Percentiles rank a stretch among this genome's conserved stretches.
phyloP scores from a whole-genome alignment of 2,888 invertebrate genomes.

The Orthosia cruda region DNA sequence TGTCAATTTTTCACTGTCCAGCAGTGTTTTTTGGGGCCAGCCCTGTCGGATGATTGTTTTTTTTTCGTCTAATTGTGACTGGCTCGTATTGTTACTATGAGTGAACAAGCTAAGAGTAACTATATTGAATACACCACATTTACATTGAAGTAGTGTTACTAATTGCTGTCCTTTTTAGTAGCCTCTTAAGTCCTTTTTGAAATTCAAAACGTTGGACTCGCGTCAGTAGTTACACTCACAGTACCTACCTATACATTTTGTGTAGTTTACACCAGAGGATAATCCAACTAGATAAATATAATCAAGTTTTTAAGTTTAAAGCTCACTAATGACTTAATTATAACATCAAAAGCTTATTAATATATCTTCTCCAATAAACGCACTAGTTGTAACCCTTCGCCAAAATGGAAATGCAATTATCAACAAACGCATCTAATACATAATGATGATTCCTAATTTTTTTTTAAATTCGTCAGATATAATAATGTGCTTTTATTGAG shows the following conservation, averaged over 20 bases:
- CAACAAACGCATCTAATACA: constrained; percentile 73
- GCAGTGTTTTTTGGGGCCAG: constrained; percentile 68
- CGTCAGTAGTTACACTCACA: background rate
- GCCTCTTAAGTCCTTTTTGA: background rate
- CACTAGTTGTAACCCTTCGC: constrained; percentile 74
- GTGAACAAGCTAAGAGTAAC: no score
- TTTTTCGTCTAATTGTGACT: background rate
- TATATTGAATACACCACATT: no score
- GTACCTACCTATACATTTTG: no score
- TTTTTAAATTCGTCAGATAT: constrained; percentile 83
- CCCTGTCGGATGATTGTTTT: constrained; percentile 57
- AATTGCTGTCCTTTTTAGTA: background rate
- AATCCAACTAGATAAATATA: background rate
- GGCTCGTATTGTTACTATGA: background rate
- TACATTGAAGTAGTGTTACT: background rate
- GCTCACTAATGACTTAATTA: background rate
- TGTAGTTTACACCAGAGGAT: background rate
- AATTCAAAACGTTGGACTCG: no score
- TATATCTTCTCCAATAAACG: constrained; percentile 75
- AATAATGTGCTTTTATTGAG: constrained; percentile 75
- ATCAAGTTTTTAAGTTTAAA: constrained; percentile 12
- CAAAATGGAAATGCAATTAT: constrained; percentile 68
- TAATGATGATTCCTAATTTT: constrained; percentile 73
- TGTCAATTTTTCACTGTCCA: constrained; percentile 47
- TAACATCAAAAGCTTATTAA: constrained; percentile 27